Evolutionary conservation across 2,888 invertebrate species (phyloP).

Genomic region (Dynastes hyllus): DNA sequence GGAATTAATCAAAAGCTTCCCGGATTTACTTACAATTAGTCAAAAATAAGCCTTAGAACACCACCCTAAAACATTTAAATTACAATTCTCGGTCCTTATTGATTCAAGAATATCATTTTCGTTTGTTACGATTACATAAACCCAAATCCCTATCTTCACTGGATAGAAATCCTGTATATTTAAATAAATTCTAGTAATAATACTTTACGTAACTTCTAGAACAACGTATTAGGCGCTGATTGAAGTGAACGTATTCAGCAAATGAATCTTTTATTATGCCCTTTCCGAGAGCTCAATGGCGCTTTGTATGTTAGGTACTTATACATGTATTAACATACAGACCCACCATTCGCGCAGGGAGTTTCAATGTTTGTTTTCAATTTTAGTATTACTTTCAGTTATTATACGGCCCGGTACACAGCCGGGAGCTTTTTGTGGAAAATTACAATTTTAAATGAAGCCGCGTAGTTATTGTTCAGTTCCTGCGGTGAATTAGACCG

Average conservation of each 20-base stretch:
- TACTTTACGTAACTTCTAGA: neutral
- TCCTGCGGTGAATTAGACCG: neutral
- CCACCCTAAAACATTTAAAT: too few species aligned
- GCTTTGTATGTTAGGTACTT: neutral
- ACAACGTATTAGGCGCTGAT: neutral
- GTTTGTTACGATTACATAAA: too few species aligned
- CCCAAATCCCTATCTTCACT: neutral
- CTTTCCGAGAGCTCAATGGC: neutral
- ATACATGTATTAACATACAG: neutral
- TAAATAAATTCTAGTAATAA: neutral
- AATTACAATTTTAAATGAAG: constrained; percentile 14
- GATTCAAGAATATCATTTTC: too few species aligned
- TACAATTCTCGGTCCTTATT: too few species aligned
- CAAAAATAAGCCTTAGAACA: too few species aligned
- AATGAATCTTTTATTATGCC: constrained; percentile 9
- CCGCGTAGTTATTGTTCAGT: constrained; percentile 21
- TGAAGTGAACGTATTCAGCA: neutral
- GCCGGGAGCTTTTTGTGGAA: neutral
- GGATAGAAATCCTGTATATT: neutral
- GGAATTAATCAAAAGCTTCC: too few species aligned
- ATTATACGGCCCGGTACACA: neutral
- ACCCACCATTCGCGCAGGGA: too few species aligned
- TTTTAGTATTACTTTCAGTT: constrained; percentile 8
- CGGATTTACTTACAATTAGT: too few species aligned
- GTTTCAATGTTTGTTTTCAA: constrained; percentile 21